phyloP scores from a whole-genome alignment of 2,888 invertebrate genomes.

The Himalopsyche kuldschensis region DNA sequence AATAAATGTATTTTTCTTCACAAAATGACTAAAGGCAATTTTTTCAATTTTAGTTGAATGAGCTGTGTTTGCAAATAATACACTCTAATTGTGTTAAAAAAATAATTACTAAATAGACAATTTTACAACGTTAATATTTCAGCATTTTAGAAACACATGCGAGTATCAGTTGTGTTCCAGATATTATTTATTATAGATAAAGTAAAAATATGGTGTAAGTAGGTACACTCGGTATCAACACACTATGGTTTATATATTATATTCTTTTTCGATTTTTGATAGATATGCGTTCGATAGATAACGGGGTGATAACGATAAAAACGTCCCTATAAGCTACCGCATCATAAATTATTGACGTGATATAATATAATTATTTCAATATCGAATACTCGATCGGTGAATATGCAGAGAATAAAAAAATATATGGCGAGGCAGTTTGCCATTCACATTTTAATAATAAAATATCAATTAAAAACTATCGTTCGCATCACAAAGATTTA shows the following conservation, averaged over 20 bases:
- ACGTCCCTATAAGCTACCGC: not conserved
- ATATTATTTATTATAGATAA: not conserved
- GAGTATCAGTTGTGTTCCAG: not conserved
- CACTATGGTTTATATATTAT: not conserved
- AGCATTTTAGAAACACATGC: not conserved
- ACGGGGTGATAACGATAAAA: not conserved
- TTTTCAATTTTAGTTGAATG: no score
- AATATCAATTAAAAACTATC: no score
- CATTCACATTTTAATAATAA: no score
- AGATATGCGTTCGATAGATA: not conserved
- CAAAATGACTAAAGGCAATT: no score
- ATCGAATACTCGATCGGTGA: no score
- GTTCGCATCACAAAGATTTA: no score
- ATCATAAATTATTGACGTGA: not conserved
- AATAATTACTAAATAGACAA: no score
- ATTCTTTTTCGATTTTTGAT: not conserved
- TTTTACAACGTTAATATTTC: not conserved
- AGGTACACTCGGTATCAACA: not conserved
- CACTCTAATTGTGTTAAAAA: not conserved
- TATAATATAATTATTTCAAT: no score
- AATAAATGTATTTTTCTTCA: no score
- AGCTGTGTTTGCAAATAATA: no score
- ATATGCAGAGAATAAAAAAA: no score
- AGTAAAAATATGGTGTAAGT: not conserved
- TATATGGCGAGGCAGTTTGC: no score